phyloP scores from a whole-genome alignment of 2,888 invertebrate genomes.

The Amorpha juglandis region DNA sequence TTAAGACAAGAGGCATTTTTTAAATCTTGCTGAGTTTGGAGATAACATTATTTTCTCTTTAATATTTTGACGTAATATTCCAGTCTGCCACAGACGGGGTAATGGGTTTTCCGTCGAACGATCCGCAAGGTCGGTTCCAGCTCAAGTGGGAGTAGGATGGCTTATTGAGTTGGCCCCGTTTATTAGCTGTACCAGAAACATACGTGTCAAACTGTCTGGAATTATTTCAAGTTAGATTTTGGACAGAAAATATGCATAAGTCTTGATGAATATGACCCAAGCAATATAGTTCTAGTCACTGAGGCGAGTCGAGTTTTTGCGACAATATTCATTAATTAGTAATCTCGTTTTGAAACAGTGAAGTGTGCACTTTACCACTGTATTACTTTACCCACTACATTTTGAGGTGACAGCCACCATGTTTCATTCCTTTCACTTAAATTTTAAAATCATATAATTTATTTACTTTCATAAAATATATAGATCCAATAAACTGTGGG shows the following conservation, averaged over 20 bases:
- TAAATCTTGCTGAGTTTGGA: background rate
- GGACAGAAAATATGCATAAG: background rate
- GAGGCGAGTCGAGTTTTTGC: too few species aligned
- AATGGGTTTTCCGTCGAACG: slow-evolving; percentile 47
- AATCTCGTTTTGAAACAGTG: too few species aligned
- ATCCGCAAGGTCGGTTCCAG: slow-evolving; percentile 49
- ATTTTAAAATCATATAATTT: too few species aligned
- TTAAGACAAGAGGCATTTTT: background rate
- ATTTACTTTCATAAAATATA: too few species aligned
- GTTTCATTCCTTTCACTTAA: background rate
- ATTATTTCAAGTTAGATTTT: background rate
- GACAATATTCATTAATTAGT: too few species aligned
- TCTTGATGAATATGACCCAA: background rate
- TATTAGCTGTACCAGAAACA: slow-evolving; percentile 3
- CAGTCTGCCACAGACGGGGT: slow-evolving; percentile 33
- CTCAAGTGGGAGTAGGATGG: slow-evolving; percentile 37
- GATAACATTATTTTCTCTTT: slow-evolving; percentile 11
- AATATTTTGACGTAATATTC: slow-evolving; percentile 19
- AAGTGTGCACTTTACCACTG: too few species aligned
- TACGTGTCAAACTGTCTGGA: background rate
- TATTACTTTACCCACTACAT: too few species aligned
- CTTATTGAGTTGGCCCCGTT: slow-evolving; percentile 16
- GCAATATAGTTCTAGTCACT: too few species aligned
- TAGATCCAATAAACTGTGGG: too few species aligned
- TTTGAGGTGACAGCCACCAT: too few species aligned